Evolutionary conservation across 1,140 invertebrate species (phyloP).

Genomic region (Acromyrmex heyeri): DNA sequence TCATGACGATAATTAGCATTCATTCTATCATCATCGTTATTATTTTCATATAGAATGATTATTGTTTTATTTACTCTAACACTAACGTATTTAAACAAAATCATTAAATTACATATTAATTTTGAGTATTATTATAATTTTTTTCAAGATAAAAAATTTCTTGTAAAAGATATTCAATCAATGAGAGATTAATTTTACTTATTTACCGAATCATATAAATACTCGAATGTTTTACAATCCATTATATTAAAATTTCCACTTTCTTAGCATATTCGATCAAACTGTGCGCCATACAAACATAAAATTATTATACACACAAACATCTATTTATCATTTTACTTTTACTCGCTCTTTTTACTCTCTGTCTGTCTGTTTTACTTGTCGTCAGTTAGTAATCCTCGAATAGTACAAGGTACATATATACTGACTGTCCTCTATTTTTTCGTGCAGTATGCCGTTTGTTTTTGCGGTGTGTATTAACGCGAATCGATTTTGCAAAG

Average conservation of each 20-base stretch:
- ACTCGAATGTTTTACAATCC: background rate
- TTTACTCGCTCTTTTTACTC: conserved; percentile 53
- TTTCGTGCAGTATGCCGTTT: conserved; percentile 68
- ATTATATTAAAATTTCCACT: background rate
- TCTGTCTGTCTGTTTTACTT: conserved; percentile 68
- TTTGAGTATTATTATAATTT: background rate
- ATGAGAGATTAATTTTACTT: conserved; percentile 7
- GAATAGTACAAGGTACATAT: conserved; percentile 69
- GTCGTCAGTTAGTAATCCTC: conserved; percentile 72
- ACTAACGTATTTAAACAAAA: conserved; percentile 6
- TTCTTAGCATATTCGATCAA: background rate
- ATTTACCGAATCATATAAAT: conserved; percentile 25
- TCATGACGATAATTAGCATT: background rate
- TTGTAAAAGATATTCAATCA: background rate
- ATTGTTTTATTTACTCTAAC: background rate
- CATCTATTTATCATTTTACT: conserved; percentile 52
- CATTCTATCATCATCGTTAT: background rate
- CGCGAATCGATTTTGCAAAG: conserved; percentile 73
- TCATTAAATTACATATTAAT: conserved; percentile 6
- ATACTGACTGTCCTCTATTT: conserved; percentile 63
- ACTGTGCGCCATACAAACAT: conserved; percentile 58
- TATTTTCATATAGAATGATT: conserved; percentile 18
- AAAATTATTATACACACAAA: conserved; percentile 47
- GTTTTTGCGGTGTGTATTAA: conserved; percentile 71
- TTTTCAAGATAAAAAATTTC: background rate